These are phyloP conservation scores for Bos indicus DNA, from an alignment of 2,113 vertebrate species.

Conservation along the genomic window DNA sequence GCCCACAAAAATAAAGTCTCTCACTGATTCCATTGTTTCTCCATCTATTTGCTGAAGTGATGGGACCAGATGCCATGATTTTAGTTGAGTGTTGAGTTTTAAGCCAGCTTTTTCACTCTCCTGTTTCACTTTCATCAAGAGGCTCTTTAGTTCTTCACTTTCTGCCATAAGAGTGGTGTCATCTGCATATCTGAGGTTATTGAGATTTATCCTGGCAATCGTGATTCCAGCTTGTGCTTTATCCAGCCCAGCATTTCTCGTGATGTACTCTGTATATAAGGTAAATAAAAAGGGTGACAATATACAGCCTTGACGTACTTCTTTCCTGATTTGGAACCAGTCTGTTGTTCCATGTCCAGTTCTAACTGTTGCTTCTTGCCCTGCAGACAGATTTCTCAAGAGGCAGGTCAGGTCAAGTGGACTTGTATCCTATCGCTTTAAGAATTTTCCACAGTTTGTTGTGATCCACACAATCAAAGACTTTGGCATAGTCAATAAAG, in stretches of 20 bases:
- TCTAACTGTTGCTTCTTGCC: neutral
- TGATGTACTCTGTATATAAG: neutral
- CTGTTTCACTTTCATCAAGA: neutral
- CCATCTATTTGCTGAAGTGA: neutral
- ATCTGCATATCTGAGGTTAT: neutral
- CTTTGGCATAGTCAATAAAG: neutral
- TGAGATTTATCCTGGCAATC: accelerated
- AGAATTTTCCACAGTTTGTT: neutral
- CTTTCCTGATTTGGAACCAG: neutral
- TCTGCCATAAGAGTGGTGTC: neutral
- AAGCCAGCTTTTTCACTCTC: neutral
- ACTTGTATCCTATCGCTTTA: neutral
- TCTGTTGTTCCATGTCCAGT: neutral
- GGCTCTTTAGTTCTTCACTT: neutral
- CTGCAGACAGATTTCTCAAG: neutral
- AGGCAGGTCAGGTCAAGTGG: neutral
- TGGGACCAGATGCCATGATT: neutral
- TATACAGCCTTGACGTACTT: neutral
- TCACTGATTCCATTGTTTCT: neutral
- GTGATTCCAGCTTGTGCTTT: neutral
- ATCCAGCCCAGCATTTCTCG: neutral
- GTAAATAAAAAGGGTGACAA: neutral
- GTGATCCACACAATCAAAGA: neutral
- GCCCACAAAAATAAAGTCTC: neutral
- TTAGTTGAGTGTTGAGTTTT: neutral